Evolutionary conservation across 2,797 vertebrate genomes (phyloP).

Genomic region (Enteromius trimaculatus): DNA sequence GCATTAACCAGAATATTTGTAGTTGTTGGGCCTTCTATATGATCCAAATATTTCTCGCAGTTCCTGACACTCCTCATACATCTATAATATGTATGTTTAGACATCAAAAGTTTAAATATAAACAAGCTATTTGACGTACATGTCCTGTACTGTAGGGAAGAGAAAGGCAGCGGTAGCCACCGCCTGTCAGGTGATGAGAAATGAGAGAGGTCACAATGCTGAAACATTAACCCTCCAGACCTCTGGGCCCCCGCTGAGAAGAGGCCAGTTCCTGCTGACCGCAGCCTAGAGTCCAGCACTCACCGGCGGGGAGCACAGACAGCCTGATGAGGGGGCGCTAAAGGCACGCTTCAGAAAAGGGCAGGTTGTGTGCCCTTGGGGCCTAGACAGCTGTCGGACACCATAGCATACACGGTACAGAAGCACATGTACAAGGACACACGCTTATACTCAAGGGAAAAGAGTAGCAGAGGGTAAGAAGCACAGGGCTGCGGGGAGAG

Average conservation of each 20-base stretch:
- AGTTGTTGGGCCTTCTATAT: conserved; percentile 22
- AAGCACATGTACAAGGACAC: conserved; percentile 42
- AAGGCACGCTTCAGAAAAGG: conserved; percentile 34
- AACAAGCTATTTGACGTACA: conserved; percentile 19
- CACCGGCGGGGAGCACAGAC: conserved; percentile 23
- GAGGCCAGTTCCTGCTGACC: conserved; percentile 47
- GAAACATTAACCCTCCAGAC: conserved; percentile 54
- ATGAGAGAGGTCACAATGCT: conserved; percentile 51
- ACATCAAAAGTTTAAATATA: conserved; percentile 20
- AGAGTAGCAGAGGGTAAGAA: conserved; percentile 15
- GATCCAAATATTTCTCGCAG: conserved; percentile 29
- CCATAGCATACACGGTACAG: conserved; percentile 30
- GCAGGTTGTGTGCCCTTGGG: conserved; percentile 44
- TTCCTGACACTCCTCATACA: conserved; percentile 17
- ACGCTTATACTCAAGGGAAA: conserved; percentile 35
- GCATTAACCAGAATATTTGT: conserved; percentile 30
- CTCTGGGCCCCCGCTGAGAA: conserved; percentile 27
- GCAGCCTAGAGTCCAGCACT: conserved; percentile 30
- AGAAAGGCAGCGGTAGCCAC: conserved; percentile 33
- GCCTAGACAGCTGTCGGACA: conserved; percentile 56
- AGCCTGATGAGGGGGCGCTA: conserved; percentile 28
- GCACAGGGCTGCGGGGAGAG: not conserved
- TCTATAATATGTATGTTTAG: conserved; percentile 1
- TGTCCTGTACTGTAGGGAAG: conserved; percentile 10
- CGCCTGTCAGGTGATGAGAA: conserved; percentile 52